Conservation (phyloP, 2,888 invertebrate genomes). For the Bugula neritina region DNA sequence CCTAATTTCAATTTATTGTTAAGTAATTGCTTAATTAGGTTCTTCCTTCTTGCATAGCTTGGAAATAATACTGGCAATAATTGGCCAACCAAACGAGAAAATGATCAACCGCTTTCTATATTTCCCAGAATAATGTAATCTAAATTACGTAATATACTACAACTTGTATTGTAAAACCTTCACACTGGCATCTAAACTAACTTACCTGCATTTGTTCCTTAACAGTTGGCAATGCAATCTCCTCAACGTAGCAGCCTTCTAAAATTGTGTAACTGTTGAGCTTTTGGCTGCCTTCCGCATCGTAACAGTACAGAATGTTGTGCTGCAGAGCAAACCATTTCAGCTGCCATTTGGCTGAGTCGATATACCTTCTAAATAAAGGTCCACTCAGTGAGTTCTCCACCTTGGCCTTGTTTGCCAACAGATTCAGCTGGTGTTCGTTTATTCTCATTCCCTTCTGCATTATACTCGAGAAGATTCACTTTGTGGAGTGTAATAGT, state of each 20-base stretch:
- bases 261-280: conserved; percentile 78
- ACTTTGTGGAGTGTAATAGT: too few relatives aligned
- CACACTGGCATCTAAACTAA: too few relatives aligned
- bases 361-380: conserved; percentile 76
- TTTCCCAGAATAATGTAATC: too few relatives aligned
- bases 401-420: conserved; percentile 77
- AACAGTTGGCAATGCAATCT: conserved; percentile 11
- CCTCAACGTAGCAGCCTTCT: conserved; percentile 72
- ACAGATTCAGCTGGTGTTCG: conserved; percentile 71
- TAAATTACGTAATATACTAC: too few relatives aligned
- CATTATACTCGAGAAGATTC: conserved; percentile 59
- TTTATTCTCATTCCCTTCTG: conserved; percentile 78
- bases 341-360: conserved; percentile 78
- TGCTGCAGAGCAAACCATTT: conserved; percentile 59
- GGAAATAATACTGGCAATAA: too few relatives aligned
- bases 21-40: too few relatives aligned
- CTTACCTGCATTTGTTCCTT: conserved; percentile 8
- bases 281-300: conserved; percentile 70
- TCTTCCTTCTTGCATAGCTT: too few relatives aligned
- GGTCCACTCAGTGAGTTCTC: conserved; percentile 77
- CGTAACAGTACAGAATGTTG: conserved; percentile 86
- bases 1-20: too few relatives aligned
- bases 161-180: too few relatives aligned
- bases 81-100: too few relatives aligned
- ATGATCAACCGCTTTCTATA: too few relatives aligned